Percentiles rank a stretch among this genome's conserved stretches.
These are phyloP conservation scores for Anguilla anguilla DNA, from an alignment of 2,797 vertebrate genomes.

Conservation along the genomic window DNA sequence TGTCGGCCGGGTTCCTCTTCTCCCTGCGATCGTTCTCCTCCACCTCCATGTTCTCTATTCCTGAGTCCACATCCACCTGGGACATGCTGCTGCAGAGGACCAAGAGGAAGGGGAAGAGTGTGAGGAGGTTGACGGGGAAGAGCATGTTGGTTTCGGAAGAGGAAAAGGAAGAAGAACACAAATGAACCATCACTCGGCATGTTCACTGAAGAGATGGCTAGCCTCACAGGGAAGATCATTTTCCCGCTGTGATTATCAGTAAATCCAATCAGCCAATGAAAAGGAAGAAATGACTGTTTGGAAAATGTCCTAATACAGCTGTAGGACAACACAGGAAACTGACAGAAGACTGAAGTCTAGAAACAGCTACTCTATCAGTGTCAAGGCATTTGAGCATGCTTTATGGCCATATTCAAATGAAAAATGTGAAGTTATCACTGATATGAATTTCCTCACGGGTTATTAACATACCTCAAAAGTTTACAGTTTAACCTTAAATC, in stretches of 20 bases:
- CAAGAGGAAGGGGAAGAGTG: slow-evolving; percentile 42
- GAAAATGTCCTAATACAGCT: background rate
- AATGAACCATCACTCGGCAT: background rate
- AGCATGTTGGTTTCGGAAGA: background rate
- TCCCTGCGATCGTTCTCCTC: slow-evolving; percentile 96
- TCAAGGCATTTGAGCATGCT: background rate
- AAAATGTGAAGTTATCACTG: background rate
- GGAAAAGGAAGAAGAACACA: slow-evolving; percentile 21
- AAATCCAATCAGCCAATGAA: background rate
- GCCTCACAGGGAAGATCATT: background rate
- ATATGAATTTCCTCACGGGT: background rate
- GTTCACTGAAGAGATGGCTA: background rate
- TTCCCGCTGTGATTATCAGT: background rate
- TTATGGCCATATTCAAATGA: background rate
- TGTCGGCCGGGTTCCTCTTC: slow-evolving; percentile 91
- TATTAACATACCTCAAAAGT: background rate
- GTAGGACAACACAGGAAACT: background rate
- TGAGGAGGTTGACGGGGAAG: background rate
- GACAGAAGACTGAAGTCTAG: background rate
- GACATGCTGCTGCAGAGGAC: slow-evolving; percentile 82
- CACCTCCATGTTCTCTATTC: slow-evolving; percentile 99
- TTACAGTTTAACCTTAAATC: background rate
- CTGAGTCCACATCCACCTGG: slow-evolving; percentile 99
- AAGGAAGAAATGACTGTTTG: background rate
- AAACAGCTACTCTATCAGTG: background rate